phyloP scores from a whole-genome alignment of 1,140 invertebrate genomes.

The Danaus plexippus region DNA sequence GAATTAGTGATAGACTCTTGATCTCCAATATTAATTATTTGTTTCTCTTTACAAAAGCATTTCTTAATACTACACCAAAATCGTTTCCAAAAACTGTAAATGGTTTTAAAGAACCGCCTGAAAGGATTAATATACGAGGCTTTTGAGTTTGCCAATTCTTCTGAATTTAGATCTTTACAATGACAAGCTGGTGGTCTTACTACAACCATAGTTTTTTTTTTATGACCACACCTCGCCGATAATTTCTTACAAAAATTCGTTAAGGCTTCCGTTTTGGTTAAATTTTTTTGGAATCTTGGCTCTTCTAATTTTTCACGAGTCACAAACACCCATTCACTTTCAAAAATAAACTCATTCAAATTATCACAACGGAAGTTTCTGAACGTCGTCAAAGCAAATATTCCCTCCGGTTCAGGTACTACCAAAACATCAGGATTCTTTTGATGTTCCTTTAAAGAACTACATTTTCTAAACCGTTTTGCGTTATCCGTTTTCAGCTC shows the following conservation, averaged over 20 bases:
- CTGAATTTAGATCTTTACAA: constrained; percentile 35
- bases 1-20: constrained; percentile 29
- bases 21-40: constrained; percentile 20
- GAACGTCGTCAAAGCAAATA: constrained; percentile 54
- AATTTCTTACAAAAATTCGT: constrained; percentile 43
- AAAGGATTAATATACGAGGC: constrained; percentile 25
- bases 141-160: constrained; percentile 24
- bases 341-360: constrained; percentile 43
- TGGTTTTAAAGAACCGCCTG: constrained; percentile 27
- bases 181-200: constrained; percentile 48
- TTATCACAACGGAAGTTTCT: constrained; percentile 52
- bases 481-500: constrained; percentile 19
- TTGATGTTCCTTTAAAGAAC: constrained; percentile 14
- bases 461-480: constrained; percentile 17
- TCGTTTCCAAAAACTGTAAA: constrained; percentile 30
- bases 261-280: constrained; percentile 37
- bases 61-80: constrained; percentile 33
- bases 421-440: constrained; percentile 20
- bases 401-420: constrained; percentile 24
- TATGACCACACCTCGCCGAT: constrained; percentile 28
- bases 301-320: constrained; percentile 41
- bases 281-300: constrained; percentile 45
- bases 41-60: constrained; percentile 19
- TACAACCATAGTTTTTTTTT: constrained; percentile 29
- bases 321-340: constrained; percentile 59